Percentiles rank a stretch among this genome's conserved stretches.
phyloP scores from a whole-genome alignment of 23 tunicate species.

The Styela clava region DNA sequence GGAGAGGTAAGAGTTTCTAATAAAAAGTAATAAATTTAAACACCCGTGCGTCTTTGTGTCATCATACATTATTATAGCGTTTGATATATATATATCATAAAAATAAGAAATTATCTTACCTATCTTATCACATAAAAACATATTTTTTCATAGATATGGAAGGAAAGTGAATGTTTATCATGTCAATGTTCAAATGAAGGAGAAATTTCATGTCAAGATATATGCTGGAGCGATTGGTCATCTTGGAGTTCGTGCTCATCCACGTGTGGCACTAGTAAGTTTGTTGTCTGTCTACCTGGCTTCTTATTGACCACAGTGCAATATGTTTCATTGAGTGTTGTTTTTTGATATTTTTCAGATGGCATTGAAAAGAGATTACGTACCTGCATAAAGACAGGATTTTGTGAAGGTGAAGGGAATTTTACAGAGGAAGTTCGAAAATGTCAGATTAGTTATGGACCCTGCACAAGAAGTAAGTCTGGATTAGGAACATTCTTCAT shows the following conservation, averaged over 20 bases:
- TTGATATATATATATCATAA: too few species aligned
- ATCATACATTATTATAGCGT: too few species aligned
- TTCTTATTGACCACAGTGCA: too few species aligned
- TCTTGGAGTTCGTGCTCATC: neutral
- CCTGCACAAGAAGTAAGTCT: neutral
- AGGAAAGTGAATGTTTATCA: neutral
- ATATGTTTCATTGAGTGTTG: too few species aligned
- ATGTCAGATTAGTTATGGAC: neutral
- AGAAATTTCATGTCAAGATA: neutral
- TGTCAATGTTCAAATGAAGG: neutral
- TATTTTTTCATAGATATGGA: neutral
- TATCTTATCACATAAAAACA: too few species aligned
- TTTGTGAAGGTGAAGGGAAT: neutral
- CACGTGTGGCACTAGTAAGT: slow-evolving; percentile 4
- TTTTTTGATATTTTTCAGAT: neutral
- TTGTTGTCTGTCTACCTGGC: neutral
- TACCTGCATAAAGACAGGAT: neutral
- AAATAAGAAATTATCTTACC: too few species aligned
- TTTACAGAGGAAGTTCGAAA: neutral
- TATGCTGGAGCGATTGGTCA: slow-evolving; percentile 11
- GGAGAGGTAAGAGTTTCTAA: slow-evolving; percentile 8
- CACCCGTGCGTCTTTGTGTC: too few species aligned
- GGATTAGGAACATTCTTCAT: too few species aligned
- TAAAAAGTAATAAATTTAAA: too few species aligned
- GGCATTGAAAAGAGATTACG: neutral